phyloP scores from a whole-genome alignment of 2,113 vertebrate species.

The Vidua macroura region DNA sequence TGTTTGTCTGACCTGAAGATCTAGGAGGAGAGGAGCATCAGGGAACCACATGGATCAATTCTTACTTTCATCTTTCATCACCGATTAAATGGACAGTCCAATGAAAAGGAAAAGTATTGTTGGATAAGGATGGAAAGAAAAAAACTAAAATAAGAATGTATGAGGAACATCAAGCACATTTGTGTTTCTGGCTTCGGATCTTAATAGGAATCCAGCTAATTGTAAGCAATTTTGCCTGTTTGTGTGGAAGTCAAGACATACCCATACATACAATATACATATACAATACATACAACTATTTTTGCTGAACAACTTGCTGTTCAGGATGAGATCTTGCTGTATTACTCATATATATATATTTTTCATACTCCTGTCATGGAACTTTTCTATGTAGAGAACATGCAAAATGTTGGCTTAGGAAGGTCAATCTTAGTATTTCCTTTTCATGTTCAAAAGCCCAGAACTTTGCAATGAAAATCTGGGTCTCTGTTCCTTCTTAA shows the following conservation, averaged over 20 bases:
- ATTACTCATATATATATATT: neutral
- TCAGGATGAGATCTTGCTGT: neutral
- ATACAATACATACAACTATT: neutral
- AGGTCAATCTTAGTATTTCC: neutral
- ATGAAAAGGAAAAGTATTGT: neutral
- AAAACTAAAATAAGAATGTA: neutral
- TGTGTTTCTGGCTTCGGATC: neutral
- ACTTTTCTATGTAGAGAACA: neutral
- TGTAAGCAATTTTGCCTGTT: neutral
- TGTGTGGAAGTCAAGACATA: neutral
- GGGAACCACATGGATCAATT: neutral
- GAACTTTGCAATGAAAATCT: neutral
- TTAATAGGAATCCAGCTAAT: neutral
- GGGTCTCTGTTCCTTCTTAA: constrained; percentile 28
- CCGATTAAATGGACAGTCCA: neutral
- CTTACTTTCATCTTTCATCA: constrained; percentile 2
- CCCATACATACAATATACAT: neutral
- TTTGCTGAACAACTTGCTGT: neutral
- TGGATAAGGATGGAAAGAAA: neutral
- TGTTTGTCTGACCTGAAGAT: neutral
- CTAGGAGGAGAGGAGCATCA: neutral
- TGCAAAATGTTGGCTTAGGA: neutral
- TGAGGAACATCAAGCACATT: neutral
- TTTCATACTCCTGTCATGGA: neutral
- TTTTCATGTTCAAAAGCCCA: constrained; percentile 34